Conservation (phyloP, 2,113 vertebrate species). For the Regulus satrapa region DNA sequence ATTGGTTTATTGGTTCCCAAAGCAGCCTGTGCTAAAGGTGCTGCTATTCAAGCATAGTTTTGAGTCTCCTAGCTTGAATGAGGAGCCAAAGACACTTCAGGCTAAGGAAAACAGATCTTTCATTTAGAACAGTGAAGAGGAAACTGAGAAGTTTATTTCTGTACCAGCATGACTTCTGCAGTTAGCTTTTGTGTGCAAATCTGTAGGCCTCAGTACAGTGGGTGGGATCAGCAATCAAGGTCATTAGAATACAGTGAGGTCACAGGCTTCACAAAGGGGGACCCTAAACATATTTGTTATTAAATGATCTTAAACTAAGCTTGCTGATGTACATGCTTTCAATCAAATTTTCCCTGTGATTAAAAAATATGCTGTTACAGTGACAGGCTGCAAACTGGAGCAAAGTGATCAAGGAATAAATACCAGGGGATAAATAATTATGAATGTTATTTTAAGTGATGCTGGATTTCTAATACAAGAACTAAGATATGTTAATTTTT, state of each 20-base stretch:
- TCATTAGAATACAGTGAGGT: background rate
- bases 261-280: background rate
- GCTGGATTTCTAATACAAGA: background rate
- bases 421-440: background rate
- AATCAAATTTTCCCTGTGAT: background rate
- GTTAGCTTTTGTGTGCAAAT: slow-evolving; percentile 43
- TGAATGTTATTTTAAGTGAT: background rate
- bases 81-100: slow-evolving; percentile 57
- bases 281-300: background rate
- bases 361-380: background rate
- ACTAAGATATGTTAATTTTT: background rate
- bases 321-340: background rate
- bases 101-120: slow-evolving; percentile 61
- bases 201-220: background rate
- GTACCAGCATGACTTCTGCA: slow-evolving; percentile 30
- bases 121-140: background rate
- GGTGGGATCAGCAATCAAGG: background rate
- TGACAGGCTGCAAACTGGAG: background rate
- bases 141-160: slow-evolving; percentile 38
- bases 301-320: background rate
- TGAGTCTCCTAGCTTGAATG: slow-evolving; percentile 26
- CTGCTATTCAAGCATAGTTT: slow-evolving; percentile 44
- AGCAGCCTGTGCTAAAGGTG: slow-evolving; percentile 51
- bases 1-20: slow-evolving; percentile 62
- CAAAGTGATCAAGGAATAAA: background rate